phyloP scores from a whole-genome alignment of 2,888 invertebrate species.

The Chrysomela aeneicollis region DNA sequence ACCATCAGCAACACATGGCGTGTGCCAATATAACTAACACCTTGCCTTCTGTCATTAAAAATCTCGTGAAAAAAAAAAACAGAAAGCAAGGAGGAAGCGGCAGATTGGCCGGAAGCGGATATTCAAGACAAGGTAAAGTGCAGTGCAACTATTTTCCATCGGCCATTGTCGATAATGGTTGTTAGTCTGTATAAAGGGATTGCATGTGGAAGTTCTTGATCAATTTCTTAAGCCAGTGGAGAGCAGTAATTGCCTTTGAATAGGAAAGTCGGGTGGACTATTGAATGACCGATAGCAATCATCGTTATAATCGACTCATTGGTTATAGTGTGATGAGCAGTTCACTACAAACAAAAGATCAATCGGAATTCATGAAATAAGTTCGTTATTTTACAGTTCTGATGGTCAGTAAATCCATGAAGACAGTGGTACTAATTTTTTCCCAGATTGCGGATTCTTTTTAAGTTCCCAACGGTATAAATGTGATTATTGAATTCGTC shows the following conservation, averaged over 20 bases:
- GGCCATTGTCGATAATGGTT: slow-evolving; percentile 17
- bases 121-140: slow-evolving; percentile 27
- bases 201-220: not conserved
- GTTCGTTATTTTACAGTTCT: too few species aligned
- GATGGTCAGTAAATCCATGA: too few species aligned
- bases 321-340: not conserved
- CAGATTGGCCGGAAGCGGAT: slow-evolving; percentile 45
- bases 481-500: too few species aligned
- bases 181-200: not conserved
- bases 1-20: slow-evolving; percentile 31
- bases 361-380: too few species aligned
- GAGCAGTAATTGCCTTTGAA: not conserved
- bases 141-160: slow-evolving; percentile 28
- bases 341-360: too few species aligned
- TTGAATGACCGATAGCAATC: not conserved
- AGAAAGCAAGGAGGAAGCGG: slow-evolving; percentile 40
- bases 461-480: too few species aligned
- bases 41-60: slow-evolving; percentile 33
- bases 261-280: not conserved
- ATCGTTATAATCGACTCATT: not conserved
- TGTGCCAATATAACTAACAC: slow-evolving; percentile 37
- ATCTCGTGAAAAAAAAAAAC: slow-evolving; percentile 27
- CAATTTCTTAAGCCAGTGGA: not conserved
- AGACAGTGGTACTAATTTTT: too few species aligned
- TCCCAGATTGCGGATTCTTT: too few species aligned